Evolutionary conservation across 2,888 invertebrate genomes (phyloP), one percentile per base, ranked within the genome.

Genomic region (Agrotis puta): DNA sequence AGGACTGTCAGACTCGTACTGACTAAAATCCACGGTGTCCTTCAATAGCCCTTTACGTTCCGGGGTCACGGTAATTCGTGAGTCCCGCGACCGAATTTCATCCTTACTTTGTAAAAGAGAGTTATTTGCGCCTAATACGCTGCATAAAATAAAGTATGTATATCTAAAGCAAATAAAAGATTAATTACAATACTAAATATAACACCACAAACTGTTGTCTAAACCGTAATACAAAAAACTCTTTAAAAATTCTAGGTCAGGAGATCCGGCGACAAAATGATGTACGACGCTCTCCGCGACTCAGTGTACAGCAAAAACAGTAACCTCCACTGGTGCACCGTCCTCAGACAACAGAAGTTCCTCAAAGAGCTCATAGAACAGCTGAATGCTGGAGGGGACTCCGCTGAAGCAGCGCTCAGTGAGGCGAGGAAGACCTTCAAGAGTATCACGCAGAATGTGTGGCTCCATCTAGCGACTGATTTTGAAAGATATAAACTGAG

Each of bases 261-360:
- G 11, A 86, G 95, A 66, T 91, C 97, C 74, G 99, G 98, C 3
- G 95, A 97, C 86, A 97, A 97, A 79, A 97, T 99, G 88, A 97
- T 97, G 54, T 91, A 91, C 81, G 95, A 94, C 71, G 86, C 91
- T 0, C 88, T 95, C 7, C 92, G 94, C 9, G 95, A 96, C 82
- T 86, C 92, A 0, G 67, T 95, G 0, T 96, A 94, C 90, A 83
- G 85, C 47, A 81, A 88, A 96, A 97, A 98, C 85, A 98, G 97
- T 88, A 98, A 98, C 92, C 95, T 97, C 66, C 97, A 97, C 87
- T 96, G 97, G 82, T 96, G 97, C 83, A 97, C 98, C 59, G 97
- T 98, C 85, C 91, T 98, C 20, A 96, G 97, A 0, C 98, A 99
- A 88, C 97, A 98, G 73, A 97, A 97, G 81, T 98, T 98, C 92